These are phyloP conservation scores for Chrosomus eos DNA, from an alignment of 2,797 vertebrate species.

Conservation along the genomic window DNA sequence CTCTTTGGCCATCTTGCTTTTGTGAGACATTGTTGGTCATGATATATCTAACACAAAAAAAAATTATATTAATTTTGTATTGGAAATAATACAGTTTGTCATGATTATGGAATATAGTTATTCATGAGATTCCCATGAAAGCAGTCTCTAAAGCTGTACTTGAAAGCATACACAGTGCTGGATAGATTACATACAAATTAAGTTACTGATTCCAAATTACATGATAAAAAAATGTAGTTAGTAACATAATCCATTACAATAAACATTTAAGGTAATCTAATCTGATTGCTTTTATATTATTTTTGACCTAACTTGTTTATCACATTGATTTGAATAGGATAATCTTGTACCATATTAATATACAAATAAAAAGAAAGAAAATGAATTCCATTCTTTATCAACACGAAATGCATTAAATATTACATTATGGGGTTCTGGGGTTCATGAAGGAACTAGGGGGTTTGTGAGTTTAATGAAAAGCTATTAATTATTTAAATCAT, in stretches of 20 bases:
- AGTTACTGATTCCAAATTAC: background rate
- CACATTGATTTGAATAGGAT: too few species aligned
- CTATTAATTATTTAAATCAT: too few species aligned
- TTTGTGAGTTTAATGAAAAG: too few species aligned
- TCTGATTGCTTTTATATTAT: background rate
- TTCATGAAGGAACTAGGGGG: too few species aligned
- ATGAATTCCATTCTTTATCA: too few species aligned
- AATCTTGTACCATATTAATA: too few species aligned
- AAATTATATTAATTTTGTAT: background rate
- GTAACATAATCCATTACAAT: background rate
- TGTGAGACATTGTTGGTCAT: background rate
- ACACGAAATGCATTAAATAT: too few species aligned
- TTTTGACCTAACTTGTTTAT: background rate
- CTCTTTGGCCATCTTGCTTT: background rate
- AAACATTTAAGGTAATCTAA: background rate
- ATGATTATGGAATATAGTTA: background rate
- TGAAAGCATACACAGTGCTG: background rate
- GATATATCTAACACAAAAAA: background rate
- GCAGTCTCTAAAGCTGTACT: background rate
- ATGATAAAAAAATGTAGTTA: background rate
- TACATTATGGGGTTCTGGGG: too few species aligned
- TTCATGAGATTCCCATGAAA: background rate
- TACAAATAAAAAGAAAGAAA: too few species aligned
- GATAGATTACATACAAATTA: background rate
- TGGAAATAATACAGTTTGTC: background rate